phyloP scores from a whole-genome alignment of 37 sponge, comb jelly and placozoan species.

The Dysidea cf. avara region DNA sequence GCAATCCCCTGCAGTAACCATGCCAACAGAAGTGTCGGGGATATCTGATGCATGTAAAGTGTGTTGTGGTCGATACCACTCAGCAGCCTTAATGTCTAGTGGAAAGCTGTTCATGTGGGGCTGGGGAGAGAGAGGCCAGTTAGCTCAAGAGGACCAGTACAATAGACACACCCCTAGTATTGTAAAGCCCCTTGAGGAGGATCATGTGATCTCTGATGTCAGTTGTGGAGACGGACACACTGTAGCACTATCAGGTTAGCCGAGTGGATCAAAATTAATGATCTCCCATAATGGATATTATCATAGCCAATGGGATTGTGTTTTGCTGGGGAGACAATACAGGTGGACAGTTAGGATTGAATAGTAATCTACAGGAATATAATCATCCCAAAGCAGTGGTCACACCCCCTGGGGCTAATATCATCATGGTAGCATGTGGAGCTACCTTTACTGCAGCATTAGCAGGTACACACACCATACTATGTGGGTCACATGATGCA shows the following conservation, averaged over 20 bases:
- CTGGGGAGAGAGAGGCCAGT: constrained; percentile 67
- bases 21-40: constrained; percentile 23
- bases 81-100: constrained; percentile 58
- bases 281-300: not conserved
- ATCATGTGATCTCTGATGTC: constrained; percentile 66
- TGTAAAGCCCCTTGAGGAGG: constrained; percentile 55
- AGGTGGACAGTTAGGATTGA: constrained; percentile 52
- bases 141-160: constrained; percentile 58
- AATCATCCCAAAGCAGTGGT: constrained; percentile 37
- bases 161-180: constrained; percentile 25
- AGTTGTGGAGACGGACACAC: constrained; percentile 85
- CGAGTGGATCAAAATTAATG: not conserved
- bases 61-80: constrained; percentile 71
- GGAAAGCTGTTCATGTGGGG: constrained; percentile 78
- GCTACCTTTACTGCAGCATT: constrained; percentile 70
- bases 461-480: constrained; percentile 35
- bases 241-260: constrained; percentile 41
- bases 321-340: constrained; percentile 83
- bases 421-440: constrained; percentile 73
- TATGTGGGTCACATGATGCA: not conserved
- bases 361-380: constrained; percentile 4
- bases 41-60: constrained; percentile 12
- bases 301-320: constrained; percentile 35
- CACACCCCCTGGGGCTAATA: constrained; percentile 34
- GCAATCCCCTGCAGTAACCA: constrained; percentile 19